These are phyloP conservation scores for Pteruthius melanotis DNA, from an alignment of 2,113 vertebrate genomes.

Conservation along the genomic window DNA sequence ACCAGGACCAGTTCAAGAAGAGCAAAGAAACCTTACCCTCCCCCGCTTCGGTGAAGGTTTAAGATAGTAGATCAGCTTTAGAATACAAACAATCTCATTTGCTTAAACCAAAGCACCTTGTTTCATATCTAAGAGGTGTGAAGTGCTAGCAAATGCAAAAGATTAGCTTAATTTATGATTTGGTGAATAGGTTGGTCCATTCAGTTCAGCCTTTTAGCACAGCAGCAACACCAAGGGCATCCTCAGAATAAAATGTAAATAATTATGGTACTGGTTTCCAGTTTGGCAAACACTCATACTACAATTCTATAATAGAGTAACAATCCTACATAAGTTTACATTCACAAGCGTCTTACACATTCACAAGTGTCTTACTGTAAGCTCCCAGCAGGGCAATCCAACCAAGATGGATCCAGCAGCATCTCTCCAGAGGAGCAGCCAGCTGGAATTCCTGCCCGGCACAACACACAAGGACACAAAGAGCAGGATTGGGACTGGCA, in stretches of 20 bases:
- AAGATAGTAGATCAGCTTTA: background rate
- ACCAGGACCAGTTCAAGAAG: background rate
- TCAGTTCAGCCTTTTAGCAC: background rate
- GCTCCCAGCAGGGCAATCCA: background rate
- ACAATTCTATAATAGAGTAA: background rate
- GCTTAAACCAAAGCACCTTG: background rate
- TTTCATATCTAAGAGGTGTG: background rate
- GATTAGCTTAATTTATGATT: background rate
- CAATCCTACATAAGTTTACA: background rate
- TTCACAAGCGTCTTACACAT: background rate
- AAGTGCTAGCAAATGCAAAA: background rate
- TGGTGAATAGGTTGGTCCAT: background rate
- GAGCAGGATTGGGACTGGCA: background rate
- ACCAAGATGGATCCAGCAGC: background rate
- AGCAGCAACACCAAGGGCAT: background rate
- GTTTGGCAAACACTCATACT: background rate
- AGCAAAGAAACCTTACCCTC: background rate
- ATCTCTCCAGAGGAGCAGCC: background rate
- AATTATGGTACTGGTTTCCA: background rate
- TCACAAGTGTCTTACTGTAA: background rate
- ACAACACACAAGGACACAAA: background rate
- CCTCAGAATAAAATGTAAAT: background rate
- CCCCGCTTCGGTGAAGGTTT: background rate
- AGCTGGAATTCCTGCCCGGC: accelerated
- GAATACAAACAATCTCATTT: background rate